phyloP scores from a whole-genome alignment of 2,888 invertebrate genomes.

The Cartodere bifasciata region DNA sequence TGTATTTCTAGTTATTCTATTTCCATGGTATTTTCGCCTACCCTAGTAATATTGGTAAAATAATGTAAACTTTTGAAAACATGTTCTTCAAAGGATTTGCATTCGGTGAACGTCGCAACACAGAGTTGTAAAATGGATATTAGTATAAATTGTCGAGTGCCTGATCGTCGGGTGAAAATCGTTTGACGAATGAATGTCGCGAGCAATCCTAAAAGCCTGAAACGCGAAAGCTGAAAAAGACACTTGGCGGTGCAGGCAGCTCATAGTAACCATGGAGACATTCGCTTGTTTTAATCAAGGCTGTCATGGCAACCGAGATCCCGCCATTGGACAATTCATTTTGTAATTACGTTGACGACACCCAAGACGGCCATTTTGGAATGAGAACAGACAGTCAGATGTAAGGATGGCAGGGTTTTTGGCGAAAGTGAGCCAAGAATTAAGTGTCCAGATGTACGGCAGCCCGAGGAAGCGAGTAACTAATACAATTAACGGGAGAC shows the following conservation, averaged over 20 bases:
- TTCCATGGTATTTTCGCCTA: too few relatives aligned
- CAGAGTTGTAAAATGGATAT: too few relatives aligned
- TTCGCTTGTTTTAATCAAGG: constrained; percentile 39
- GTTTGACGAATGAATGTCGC: too few relatives aligned
- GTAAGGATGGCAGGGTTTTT: constrained; percentile 20
- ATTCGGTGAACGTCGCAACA: too few relatives aligned
- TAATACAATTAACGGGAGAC: constrained; percentile 40
- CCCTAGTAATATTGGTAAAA: too few relatives aligned
- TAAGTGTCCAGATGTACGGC: constrained; percentile 24
- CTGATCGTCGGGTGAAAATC: too few relatives aligned
- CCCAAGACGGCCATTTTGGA: constrained; percentile 40
- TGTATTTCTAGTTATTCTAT: too few relatives aligned
- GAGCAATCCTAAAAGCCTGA: too few relatives aligned
- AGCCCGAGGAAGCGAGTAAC: constrained; percentile 34
- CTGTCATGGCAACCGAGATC: constrained; percentile 39
- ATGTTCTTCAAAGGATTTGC: too few relatives aligned
- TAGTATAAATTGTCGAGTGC: too few relatives aligned
- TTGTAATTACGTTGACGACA: constrained; percentile 41
- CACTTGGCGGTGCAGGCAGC: constrained; percentile 31
- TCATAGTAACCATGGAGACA: constrained; percentile 37
- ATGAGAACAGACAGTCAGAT: constrained; percentile 32
- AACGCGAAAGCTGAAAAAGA: constrained; percentile 22
- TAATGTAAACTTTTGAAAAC: too few relatives aligned
- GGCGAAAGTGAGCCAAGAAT: constrained; percentile 20
- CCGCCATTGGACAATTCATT: constrained; percentile 40